A percentile compares a stretch with the other conserved stretches of the same genome.
phyloP scores from a whole-genome alignment of 1,140 invertebrate species.

The Agrilus planipennis region DNA sequence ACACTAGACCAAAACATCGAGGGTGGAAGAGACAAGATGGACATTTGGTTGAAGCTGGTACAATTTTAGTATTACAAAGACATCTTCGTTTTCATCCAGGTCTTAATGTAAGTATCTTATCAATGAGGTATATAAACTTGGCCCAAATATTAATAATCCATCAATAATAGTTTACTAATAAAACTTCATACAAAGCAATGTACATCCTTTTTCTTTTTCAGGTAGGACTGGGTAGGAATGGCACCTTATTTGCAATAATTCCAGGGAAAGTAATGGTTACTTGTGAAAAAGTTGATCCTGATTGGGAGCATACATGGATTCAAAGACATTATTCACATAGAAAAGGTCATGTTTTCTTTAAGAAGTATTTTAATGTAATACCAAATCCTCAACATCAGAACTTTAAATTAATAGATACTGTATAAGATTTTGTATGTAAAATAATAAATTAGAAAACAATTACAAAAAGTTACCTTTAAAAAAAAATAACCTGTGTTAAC shows the following conservation, averaged over 20 bases:
- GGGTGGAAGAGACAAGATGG: conserved; percentile 60
- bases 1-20: conserved; percentile 56
- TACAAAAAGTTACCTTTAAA: background rate
- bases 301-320: conserved; percentile 59
- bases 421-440: conserved; percentile 33
- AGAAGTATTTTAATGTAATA: conserved; percentile 72
- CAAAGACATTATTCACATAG: conserved; percentile 48
- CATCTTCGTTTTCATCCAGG: conserved; percentile 67
- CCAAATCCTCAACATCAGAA: conserved; percentile 56
- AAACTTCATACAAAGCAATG: too few species aligned
- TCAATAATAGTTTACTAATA: too few species aligned
- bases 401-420: conserved; percentile 61
- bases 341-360: conserved; percentile 54
- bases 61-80: conserved; percentile 54
- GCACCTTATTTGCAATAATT: conserved; percentile 62
- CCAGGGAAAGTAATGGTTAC: conserved; percentile 61
- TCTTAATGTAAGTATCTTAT: conserved; percentile 54
- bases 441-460: background rate
- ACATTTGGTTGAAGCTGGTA: conserved; percentile 45
- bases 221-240: conserved; percentile 67
- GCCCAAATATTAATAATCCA: too few species aligned
- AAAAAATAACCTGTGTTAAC: conserved; percentile 10
- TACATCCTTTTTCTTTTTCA: conserved; percentile 35
- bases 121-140: too few species aligned
- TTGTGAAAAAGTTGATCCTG: conserved; percentile 60